These are phyloP conservation scores for Lacanobia oleracea DNA, from an alignment of 2,888 invertebrate species.

Conservation along the genomic window DNA sequence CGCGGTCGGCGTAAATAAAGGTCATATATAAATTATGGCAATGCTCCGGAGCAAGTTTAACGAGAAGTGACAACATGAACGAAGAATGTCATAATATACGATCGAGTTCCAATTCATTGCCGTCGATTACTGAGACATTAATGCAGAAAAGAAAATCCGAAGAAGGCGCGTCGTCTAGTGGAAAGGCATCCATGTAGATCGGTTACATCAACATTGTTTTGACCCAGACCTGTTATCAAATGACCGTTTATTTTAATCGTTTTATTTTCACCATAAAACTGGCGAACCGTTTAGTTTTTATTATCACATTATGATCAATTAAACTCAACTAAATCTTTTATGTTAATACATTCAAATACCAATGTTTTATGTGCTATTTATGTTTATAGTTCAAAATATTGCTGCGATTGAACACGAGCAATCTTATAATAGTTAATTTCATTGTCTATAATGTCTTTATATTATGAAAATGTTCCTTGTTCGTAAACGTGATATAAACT, in stretches of 20 bases:
- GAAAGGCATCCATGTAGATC: slow-evolving; percentile 10
- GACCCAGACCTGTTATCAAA: neutral
- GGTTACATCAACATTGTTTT: neutral
- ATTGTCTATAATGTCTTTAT: slow-evolving; percentile 4
- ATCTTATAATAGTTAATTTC: neutral
- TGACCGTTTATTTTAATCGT: slow-evolving; percentile 4
- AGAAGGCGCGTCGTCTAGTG: neutral
- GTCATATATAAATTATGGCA: slow-evolving; percentile 69
- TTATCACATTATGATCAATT: slow-evolving; percentile 33
- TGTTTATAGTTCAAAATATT: slow-evolving; percentile 29
- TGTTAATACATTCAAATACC: slow-evolving; percentile 45
- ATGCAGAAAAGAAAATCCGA: slow-evolving; percentile 36
- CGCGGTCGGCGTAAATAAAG: slow-evolving; percentile 58
- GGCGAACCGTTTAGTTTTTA: slow-evolving; percentile 9
- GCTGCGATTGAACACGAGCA: neutral
- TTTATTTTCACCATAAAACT: slow-evolving; percentile 12
- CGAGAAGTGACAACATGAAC: slow-evolving; percentile 65
- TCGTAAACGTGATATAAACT: neutral
- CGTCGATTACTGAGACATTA: slow-evolving; percentile 59
- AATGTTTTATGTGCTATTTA: slow-evolving; percentile 36
- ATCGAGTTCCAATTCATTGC: slow-evolving; percentile 66
- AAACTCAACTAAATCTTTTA: slow-evolving; percentile 43
- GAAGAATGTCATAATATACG: slow-evolving; percentile 67
- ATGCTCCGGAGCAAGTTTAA: slow-evolving; percentile 67
- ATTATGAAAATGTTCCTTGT: slow-evolving; percentile 28